Conservation (phyloP, 2,113 vertebrate species). For the Macrotis lagotis region DNA sequence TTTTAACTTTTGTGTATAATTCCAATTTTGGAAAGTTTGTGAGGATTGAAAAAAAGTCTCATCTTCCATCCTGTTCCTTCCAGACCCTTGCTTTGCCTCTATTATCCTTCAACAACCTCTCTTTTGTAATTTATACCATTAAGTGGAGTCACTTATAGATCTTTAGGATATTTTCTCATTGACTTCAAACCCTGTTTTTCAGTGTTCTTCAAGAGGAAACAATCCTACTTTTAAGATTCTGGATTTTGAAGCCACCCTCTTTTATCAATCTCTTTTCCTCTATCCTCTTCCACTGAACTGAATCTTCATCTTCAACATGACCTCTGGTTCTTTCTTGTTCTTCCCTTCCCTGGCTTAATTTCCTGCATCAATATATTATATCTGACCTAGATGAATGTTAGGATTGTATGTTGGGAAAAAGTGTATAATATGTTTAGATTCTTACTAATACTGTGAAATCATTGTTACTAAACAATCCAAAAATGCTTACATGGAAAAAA, state of each 20-base stretch:
- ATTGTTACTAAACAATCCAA: background rate
- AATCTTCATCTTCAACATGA: background rate
- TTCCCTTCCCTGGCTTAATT: background rate
- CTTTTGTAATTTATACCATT: background rate
- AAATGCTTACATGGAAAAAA: background rate
- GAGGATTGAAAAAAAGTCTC: background rate
- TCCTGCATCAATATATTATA: background rate
- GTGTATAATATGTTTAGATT: background rate
- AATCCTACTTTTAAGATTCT: background rate
- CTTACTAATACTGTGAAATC: background rate
- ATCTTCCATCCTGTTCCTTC: background rate
- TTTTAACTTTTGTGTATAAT: background rate
- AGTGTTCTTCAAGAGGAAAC: background rate
- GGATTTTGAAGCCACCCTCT: background rate
- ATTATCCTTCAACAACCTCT: background rate
- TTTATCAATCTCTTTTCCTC: background rate
- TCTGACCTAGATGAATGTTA: background rate
- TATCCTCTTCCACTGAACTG: background rate
- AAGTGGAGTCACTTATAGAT: background rate
- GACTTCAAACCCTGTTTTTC: background rate
- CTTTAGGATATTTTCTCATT: background rate
- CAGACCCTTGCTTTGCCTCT: background rate
- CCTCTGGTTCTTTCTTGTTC: background rate
- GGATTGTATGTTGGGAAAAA: background rate
- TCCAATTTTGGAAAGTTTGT: background rate